phyloP scores from a whole-genome alignment of 2,888 invertebrate genomes.

The Conistra vaccinii region DNA sequence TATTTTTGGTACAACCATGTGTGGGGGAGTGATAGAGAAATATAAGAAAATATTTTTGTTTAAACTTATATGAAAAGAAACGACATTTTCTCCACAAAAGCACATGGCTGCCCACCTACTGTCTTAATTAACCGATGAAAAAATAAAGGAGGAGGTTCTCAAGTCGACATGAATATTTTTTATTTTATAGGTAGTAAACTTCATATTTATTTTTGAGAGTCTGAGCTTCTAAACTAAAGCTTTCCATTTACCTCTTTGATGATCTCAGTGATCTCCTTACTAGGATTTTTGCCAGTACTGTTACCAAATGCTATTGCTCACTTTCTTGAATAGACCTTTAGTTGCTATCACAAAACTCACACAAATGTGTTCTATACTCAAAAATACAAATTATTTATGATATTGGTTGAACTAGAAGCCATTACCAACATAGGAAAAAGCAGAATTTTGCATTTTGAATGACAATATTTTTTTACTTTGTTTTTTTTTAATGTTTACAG shows the following conservation, averaged over 20 bases:
- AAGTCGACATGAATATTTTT: no score
- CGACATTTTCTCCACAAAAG: background rate
- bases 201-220: background rate
- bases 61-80: background rate
- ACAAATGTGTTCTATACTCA: background rate
- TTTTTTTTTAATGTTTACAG: conserved; percentile 81
- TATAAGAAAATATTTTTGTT: background rate
- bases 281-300: background rate
- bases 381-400: background rate
- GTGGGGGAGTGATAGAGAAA: background rate
- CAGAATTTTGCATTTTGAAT: background rate
- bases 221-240: background rate
- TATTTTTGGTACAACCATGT: background rate
- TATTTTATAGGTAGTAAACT: background rate
- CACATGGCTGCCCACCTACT: background rate
- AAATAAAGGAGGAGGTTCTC: no score
- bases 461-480: background rate
- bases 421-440: background rate
- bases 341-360: background rate
- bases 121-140: no score
- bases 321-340: background rate
- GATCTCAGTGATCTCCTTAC: no score
- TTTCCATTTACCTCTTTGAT: no score
- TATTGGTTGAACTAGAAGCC: background rate
- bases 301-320: background rate